Conservation (phyloP, 2,113 vertebrate genomes). For the Chamaea fasciata region DNA sequence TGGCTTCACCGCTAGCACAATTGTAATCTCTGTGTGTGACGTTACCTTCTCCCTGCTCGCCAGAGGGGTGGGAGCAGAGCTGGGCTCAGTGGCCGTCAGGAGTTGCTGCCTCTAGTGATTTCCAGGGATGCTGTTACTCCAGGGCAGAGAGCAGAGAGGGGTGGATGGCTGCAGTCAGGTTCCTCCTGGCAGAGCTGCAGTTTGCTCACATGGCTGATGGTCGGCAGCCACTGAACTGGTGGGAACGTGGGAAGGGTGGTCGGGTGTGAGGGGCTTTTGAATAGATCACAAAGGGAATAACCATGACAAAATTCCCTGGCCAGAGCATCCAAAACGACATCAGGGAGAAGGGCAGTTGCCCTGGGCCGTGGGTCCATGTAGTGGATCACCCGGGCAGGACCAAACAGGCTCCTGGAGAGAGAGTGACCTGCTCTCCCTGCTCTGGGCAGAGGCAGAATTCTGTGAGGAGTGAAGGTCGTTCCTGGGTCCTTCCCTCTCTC, state of each 20-base stretch:
- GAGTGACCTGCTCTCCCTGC: neutral
- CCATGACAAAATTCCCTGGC: neutral
- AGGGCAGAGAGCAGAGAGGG: neutral
- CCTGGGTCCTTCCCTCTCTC: neutral
- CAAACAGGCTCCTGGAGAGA: neutral
- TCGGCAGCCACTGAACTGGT: neutral
- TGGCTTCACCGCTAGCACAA: constrained; percentile 79
- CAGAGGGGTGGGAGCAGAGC: constrained; percentile 27
- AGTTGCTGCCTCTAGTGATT: neutral
- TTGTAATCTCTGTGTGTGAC: constrained; percentile 65
- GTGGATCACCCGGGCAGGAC: neutral
- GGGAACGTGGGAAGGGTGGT: neutral
- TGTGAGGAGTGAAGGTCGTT: neutral
- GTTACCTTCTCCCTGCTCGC: constrained; percentile 10
- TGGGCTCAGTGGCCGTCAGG: constrained; percentile 14
- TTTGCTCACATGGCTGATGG: accelerated
- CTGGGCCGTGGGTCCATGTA: accelerated
- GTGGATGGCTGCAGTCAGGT: neutral
- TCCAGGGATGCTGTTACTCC: neutral
- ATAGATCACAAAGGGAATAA: neutral
- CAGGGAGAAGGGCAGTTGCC: neutral
- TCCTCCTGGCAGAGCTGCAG: neutral
- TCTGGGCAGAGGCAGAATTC: neutral
- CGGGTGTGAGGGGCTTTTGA: neutral
- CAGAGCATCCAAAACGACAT: neutral